Evolutionary conservation across 23 tunicate genomes (phyloP).

Genomic region (Diplosoma virens): DNA sequence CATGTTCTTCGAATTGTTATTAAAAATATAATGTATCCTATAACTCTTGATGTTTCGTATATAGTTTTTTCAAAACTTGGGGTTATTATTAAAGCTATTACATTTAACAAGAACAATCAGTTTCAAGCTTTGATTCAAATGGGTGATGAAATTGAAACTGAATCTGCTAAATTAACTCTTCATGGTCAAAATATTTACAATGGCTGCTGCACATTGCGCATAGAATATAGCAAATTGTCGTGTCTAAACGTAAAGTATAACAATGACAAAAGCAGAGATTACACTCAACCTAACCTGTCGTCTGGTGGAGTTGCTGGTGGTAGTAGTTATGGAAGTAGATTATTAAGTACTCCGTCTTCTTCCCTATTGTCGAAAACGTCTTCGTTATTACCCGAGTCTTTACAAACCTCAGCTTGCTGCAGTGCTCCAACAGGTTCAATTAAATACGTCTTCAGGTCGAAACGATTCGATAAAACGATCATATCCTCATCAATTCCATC

Average conservation of each 20-base stretch:
- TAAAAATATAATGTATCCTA: constrained; percentile 85
- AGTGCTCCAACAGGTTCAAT: constrained; percentile 54
- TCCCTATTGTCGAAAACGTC: constrained; percentile 38
- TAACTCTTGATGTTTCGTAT: constrained; percentile 81
- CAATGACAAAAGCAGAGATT: constrained; percentile 92
- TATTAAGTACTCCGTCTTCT: constrained; percentile 38
- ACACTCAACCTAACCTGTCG: constrained; percentile 84
- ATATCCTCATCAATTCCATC: constrained; percentile 60
- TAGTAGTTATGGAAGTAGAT: background rate
- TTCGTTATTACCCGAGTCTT: constrained; percentile 27
- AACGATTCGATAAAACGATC: constrained; percentile 35
- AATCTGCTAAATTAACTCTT: constrained; percentile 80
- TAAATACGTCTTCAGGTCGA: constrained; percentile 10
- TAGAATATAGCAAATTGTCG: constrained; percentile 81
- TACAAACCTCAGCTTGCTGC: constrained; percentile 42
- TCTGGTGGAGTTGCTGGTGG: constrained; percentile 42
- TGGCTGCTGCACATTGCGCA: constrained; percentile 89
- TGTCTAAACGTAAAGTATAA: constrained; percentile 85
- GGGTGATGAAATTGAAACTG: constrained; percentile 80
- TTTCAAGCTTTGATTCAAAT: constrained; percentile 96
- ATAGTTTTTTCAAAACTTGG: constrained; percentile 86
- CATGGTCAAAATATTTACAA: constrained; percentile 93
- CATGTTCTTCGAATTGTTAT: constrained; percentile 95
- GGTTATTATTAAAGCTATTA: constrained; percentile 71
- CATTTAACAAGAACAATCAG: constrained; percentile 94